A percentile compares a stretch with the other conserved stretches of the same genome.
These are phyloP conservation scores for Thera obeliscata DNA, from an alignment of 2,888 invertebrate species.

Conservation along the genomic window DNA sequence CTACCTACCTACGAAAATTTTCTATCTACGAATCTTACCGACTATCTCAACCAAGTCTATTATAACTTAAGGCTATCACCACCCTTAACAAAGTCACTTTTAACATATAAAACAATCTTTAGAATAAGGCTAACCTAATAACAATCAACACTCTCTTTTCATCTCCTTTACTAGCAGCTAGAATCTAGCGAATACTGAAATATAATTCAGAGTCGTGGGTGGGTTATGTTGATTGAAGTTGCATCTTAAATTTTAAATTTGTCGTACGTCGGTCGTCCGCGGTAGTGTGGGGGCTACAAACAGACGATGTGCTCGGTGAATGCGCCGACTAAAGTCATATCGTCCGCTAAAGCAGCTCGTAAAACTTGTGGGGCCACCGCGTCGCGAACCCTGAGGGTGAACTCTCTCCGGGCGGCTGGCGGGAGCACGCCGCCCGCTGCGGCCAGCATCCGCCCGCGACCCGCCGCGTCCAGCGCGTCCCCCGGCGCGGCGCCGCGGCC, in stretches of 20 bases:
- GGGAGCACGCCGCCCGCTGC: slow-evolving; percentile 69
- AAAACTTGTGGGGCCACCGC: slow-evolving; percentile 69
- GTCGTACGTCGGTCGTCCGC: neutral
- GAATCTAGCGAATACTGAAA: slow-evolving; percentile 7
- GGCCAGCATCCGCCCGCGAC: slow-evolving; percentile 60
- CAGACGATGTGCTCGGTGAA: slow-evolving; percentile 77
- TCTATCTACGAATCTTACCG: slow-evolving; percentile 15
- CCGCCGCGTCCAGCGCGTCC: slow-evolving; percentile 64
- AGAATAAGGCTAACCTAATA: neutral
- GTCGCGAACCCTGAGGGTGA: slow-evolving; percentile 71
- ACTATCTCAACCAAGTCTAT: slow-evolving; percentile 31
- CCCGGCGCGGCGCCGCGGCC: slow-evolving; percentile 48
- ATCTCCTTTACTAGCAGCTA: slow-evolving; percentile 13
- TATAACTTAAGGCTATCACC: slow-evolving; percentile 17
- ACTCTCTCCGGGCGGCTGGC: slow-evolving; percentile 66
- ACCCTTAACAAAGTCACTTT: slow-evolving; percentile 17
- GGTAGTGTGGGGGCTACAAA: slow-evolving; percentile 60
- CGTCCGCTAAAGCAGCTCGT: slow-evolving; percentile 71
- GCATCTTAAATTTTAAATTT: neutral
- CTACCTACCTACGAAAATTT: slow-evolving; percentile 8
- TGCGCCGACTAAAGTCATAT: slow-evolving; percentile 74
- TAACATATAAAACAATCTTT: slow-evolving; percentile 10
- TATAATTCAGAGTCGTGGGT: neutral
- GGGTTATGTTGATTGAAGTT: neutral
- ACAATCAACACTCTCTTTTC: neutral